Conservation (phyloP, 2,797 vertebrate genomes). For the Sebastes reedi region DNA sequence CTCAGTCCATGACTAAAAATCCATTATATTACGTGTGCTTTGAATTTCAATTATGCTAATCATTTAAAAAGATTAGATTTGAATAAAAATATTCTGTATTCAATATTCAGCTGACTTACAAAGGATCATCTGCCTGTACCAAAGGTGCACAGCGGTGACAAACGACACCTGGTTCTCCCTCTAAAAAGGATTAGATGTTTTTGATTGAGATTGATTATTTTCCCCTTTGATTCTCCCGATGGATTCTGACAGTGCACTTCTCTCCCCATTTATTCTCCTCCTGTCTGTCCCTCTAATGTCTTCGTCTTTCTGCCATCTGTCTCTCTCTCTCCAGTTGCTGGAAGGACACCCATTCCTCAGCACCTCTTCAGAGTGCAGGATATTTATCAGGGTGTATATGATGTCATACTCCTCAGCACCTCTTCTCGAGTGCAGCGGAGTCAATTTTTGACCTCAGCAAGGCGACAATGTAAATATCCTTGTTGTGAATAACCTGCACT, state of each 20-base stretch:
- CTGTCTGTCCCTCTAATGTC: constrained; percentile 41
- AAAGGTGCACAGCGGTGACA: constrained; percentile 48
- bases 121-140: constrained; percentile 47
- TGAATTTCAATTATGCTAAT: constrained; percentile 53
- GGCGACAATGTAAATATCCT: constrained; percentile 29
- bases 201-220: constrained; percentile 64
- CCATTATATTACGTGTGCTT: constrained; percentile 36
- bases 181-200: constrained; percentile 50
- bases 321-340: constrained; percentile 37
- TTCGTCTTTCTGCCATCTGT: constrained; percentile 42
- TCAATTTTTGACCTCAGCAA: constrained; percentile 38
- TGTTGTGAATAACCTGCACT: constrained; percentile 1
- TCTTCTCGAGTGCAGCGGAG: neutral
- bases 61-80: constrained; percentile 51
- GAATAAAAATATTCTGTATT: constrained; percentile 30
- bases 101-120: constrained; percentile 34
- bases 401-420: constrained; percentile 13
- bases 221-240: constrained; percentile 42
- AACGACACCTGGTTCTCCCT: constrained; percentile 49
- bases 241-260: constrained; percentile 41
- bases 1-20: constrained; percentile 47
- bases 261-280: constrained; percentile 30
- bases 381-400: too few species aligned
- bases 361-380: neutral
- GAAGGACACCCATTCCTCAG: constrained; percentile 34